Conservation (phyloP, 2,797 vertebrate genomes). For the Rhincodon typus region DNA sequence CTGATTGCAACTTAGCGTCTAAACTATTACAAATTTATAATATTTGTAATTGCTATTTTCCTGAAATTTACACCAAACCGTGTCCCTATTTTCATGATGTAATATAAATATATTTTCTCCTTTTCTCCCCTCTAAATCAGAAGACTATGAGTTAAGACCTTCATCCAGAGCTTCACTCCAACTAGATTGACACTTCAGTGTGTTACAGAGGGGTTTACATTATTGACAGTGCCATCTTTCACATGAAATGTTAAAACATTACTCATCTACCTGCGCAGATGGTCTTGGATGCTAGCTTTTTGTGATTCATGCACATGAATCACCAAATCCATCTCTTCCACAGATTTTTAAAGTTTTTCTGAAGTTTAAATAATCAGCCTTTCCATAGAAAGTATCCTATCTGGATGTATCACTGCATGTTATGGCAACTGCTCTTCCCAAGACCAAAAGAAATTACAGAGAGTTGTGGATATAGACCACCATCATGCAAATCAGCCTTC, state of each 20-base stretch:
- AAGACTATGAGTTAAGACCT: background rate
- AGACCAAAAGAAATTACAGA: too few relatives aligned
- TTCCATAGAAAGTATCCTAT: too few relatives aligned
- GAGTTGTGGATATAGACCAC: too few relatives aligned
- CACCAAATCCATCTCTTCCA: too few relatives aligned
- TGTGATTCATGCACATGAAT: too few relatives aligned
- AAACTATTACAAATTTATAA: background rate
- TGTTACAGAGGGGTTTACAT: background rate
- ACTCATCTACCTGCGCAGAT: background rate
- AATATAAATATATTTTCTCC: background rate
- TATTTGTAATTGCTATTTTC: background rate
- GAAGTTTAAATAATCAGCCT: too few relatives aligned
- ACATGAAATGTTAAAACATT: background rate
- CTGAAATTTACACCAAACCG: background rate
- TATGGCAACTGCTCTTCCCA: too few relatives aligned
- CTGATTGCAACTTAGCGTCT: background rate
- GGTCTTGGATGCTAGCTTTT: too few relatives aligned
- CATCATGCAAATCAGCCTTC: too few relatives aligned
- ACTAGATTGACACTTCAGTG: background rate
- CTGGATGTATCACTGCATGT: too few relatives aligned
- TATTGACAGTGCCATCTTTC: background rate
- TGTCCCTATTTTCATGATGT: background rate
- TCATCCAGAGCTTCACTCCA: too few relatives aligned
- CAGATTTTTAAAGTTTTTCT: too few relatives aligned
- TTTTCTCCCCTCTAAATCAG: background rate